Evolutionary conservation across 2,888 invertebrate genomes (phyloP), one percentile per base, ranked within the genome.

Genomic region (Quadroppia sp.): DNA sequence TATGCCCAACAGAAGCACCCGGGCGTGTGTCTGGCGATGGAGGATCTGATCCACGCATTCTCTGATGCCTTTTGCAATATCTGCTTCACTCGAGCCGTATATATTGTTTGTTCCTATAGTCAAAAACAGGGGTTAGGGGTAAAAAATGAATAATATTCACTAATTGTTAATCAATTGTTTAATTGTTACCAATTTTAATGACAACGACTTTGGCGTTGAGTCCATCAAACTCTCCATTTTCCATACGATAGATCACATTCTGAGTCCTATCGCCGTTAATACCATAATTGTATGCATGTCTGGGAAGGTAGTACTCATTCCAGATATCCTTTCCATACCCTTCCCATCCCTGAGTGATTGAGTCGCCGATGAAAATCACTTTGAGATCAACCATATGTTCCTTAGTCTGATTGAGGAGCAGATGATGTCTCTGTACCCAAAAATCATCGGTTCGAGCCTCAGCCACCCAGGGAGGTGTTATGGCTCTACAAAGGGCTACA

Each of bases 201-300:
- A 73, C 50, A 67, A 45, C 59, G 74, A 92, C 92, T 86, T 93
- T 94, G 15, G 94, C 92, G 81, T 89, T 89, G 77, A 94, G 89
- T 84, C 89, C 87, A 81, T 94, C 93, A 79, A 95, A 84, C 83
- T 93, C 93, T 71, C 94, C 94, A 84, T 95, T 91, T 81, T 88
- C 86, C 61, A 94, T 87, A 79, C 95, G 86, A 94, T 94, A 95
- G 50, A 95, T 84, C n/a, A 94, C 88, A 86, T 95, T 89, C 82
- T 94, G 90, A 50, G 91, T 91, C 81, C 89, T 87, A 83, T 95
- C 94, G 77, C 89, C 90, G 79, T 92, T 89, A 80, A 94, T 91
- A 79, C 94, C 93, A 84, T 92, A 91, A 83, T 94, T 94, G 79
- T 94, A 87, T 81, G 91, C 90, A 83, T 95, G 94, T 81, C 95